Evolutionary conservation across 2,113 vertebrate genomes (phyloP), one percentile per base, ranked within the genome.

Genomic region (Brevimyrus niger): DNA sequence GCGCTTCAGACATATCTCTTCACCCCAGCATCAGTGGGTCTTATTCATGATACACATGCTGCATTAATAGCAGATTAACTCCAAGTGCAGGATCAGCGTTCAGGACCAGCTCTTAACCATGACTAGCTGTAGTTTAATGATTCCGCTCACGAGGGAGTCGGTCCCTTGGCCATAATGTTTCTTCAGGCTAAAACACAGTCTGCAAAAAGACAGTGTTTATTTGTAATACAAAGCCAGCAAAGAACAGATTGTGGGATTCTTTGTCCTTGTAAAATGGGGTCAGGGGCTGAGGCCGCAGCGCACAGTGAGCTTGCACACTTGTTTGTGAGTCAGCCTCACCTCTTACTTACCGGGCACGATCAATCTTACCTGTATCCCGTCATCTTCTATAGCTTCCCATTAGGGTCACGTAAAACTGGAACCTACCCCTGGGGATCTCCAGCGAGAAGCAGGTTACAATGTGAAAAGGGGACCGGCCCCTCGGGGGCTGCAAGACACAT

Each of bases 21-120:
- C 42, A 21, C 6, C 80, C 42, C 82, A 23, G 46, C 80, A 23
- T 83, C 15, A 83, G 44, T 23, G 42, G 3, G 50, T 4, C 50
- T 17, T 35, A 48, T 15, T 53, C 85, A 86, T 86, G 85, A 86
- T 51, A 38, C 85, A 17, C n/a, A 86, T 7, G 17, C 50, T 17
- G 31, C 50, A 35, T 51, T 55, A 87, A 55, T 53, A 87, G 31
- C 48, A 87, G 50, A 87, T 87, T 47, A 87, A 87, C 50, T 55
- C 27, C 35, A 27, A 86, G 46, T 50, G 44, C 83, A 47, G 15
- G 46, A 85, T 31, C 46, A 47, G 83, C 46, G 10, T 85, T 31
- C 83, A 31, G 44, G n/a, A 86, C 47, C 83, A 50, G 13, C n/a
- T 50, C 44, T 50, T 48, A 86, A n/a, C 44, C 47, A 50, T 86